phyloP scores from a whole-genome alignment of 2,113 vertebrate genomes.

The Nestor notabilis region DNA sequence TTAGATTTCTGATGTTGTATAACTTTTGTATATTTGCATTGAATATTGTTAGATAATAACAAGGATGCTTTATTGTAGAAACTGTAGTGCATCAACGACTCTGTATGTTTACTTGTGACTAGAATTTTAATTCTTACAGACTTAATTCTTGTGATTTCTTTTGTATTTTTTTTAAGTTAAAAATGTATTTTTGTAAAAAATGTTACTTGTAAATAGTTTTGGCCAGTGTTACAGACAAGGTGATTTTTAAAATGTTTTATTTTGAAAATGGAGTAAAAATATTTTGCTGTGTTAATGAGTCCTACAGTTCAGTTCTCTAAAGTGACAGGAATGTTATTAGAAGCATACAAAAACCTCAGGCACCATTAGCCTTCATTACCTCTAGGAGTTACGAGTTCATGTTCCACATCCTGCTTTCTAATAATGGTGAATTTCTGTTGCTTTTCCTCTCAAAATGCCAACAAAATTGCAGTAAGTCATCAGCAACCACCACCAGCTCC shows the following conservation, averaged over 20 bases:
- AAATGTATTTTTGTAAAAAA: conserved; percentile 44
- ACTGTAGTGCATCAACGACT: not conserved
- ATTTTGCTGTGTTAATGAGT: not conserved
- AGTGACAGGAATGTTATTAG: not conserved
- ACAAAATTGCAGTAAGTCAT: not conserved
- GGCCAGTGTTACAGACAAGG: not conserved
- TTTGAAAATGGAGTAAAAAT: not conserved
- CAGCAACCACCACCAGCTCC: not conserved
- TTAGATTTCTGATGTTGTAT: not conserved
- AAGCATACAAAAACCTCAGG: not conserved
- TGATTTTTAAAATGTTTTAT: not conserved
- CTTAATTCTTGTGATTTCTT: not conserved
- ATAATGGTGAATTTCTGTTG: not conserved
- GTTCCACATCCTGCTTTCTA: not conserved
- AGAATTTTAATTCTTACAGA: not conserved
- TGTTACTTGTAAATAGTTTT: conserved; percentile 19
- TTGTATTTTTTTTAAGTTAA: not conserved
- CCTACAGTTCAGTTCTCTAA: not conserved
- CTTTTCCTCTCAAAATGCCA: not conserved
- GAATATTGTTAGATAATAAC: not conserved
- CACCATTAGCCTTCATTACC: not conserved
- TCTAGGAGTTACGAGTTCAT: not conserved
- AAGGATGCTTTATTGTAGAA: not conserved
- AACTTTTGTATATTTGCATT: not conserved
- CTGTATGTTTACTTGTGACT: not conserved